phyloP scores from a whole-genome alignment of 2,797 vertebrate species.

The Telmatherina bonti region DNA sequence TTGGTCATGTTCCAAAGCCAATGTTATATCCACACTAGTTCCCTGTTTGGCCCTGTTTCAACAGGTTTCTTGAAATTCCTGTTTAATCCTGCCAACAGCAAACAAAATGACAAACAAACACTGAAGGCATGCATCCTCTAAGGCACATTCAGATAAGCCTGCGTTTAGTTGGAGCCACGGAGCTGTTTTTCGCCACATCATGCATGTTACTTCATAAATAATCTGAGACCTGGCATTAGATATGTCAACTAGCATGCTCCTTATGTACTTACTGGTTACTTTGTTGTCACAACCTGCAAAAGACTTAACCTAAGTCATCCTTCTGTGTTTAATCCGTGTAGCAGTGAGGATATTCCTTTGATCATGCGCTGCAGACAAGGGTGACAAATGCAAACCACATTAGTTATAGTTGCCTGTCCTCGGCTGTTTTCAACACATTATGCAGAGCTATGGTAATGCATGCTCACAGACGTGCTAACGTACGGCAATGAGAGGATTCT shows the following conservation, averaged over 20 bases:
- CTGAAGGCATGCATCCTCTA: background rate
- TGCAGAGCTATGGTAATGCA: background rate
- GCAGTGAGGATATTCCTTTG: constrained; percentile 35
- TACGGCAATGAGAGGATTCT: background rate
- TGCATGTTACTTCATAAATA: constrained; percentile 2
- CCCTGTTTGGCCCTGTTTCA: background rate
- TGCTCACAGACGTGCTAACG: constrained; percentile 11
- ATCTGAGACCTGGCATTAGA: constrained; percentile 26
- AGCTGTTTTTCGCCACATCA: background rate
- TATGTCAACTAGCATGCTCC: constrained; percentile 16
- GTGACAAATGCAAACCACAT: constrained; percentile 53
- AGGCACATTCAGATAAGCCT: background rate
- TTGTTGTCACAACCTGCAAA: constrained; percentile 12
- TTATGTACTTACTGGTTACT: background rate
- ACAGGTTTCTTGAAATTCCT: background rate
- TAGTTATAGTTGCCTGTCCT: constrained; percentile 16
- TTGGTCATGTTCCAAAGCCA: background rate
- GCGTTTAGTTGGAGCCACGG: background rate
- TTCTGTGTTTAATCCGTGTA: constrained; percentile 37
- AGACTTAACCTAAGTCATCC: constrained; percentile 18
- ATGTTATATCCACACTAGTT: background rate
- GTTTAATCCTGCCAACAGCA: background rate
- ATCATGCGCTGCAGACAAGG: constrained; percentile 32
- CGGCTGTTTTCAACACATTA: background rate
- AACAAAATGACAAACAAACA: background rate